A percentile compares a stretch with the other conserved stretches of the same genome.
These are phyloP conservation scores for Thalassaphorura encarpata DNA, from an alignment of 1,140 invertebrate genomes.

Conservation along the genomic window DNA sequence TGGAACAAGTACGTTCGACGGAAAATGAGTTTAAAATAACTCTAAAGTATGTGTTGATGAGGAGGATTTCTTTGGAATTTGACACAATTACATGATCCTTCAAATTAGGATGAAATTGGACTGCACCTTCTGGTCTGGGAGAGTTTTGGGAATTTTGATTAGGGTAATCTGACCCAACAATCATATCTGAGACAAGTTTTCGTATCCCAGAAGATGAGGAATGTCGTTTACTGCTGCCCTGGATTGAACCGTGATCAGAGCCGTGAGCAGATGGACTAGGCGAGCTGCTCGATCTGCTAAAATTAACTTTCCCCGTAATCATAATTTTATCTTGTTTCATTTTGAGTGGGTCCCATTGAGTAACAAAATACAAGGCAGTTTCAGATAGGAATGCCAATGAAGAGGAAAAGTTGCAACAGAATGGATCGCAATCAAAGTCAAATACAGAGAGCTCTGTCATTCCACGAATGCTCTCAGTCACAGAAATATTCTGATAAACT, in stretches of 20 bases:
- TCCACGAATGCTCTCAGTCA: background rate
- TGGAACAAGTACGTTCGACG: constrained; percentile 18
- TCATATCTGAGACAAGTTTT: constrained; percentile 30
- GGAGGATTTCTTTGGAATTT: constrained; percentile 15
- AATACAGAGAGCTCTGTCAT: constrained; percentile 1
- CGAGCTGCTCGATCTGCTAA: background rate
- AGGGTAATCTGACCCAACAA: constrained; percentile 21
- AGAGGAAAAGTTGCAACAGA: background rate
- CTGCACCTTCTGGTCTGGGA: background rate
- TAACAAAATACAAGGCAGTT: background rate
- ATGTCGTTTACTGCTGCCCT: constrained; percentile 1
- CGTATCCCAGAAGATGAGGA: constrained; percentile 21
- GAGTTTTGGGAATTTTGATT: background rate
- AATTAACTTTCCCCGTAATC: background rate
- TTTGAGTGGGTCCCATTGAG: constrained; percentile 17
- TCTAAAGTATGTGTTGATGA: constrained; percentile 21
- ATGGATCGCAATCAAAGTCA: constrained; percentile 18
- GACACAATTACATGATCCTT: constrained; percentile 22
- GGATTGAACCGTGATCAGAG: background rate
- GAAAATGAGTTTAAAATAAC: constrained; percentile 17
- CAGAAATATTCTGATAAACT: constrained; percentile 20
- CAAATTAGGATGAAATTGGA: constrained; percentile 19
- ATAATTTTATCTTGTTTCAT: constrained; percentile 8
- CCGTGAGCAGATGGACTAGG: background rate
- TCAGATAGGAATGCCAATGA: constrained; percentile 17